Conservation (phyloP, 2,113 vertebrate species). For the Platysteira castanea region DNA sequence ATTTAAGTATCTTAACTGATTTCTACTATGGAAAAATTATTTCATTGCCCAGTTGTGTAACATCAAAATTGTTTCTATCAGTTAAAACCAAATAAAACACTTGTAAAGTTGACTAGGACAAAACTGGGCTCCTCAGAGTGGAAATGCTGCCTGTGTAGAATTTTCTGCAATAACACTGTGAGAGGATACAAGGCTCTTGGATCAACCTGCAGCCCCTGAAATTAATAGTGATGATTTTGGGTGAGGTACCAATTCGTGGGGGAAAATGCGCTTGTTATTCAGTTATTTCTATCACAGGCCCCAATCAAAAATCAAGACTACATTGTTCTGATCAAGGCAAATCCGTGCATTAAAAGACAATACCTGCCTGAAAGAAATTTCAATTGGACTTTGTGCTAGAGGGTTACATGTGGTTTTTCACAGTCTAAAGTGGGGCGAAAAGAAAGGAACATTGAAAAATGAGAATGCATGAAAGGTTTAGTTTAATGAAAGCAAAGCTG, state of each 20-base stretch:
- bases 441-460: neutral
- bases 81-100: neutral
- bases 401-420: neutral
- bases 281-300: neutral
- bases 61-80: neutral
- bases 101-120: neutral
- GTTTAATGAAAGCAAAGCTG: neutral
- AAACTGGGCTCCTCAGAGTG: neutral
- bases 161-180: neutral
- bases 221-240: neutral
- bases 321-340: constrained; percentile 12
- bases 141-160: fast-evolving
- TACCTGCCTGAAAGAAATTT: neutral
- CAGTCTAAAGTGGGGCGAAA: neutral
- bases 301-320: constrained; percentile 10
- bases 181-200: neutral
- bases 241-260: neutral
- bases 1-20: neutral
- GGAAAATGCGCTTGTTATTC: neutral
- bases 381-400: neutral
- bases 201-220: neutral
- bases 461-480: neutral
- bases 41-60: neutral
- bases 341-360: neutral
- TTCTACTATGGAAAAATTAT: neutral